These are phyloP conservation scores for Yponomeuta cagnagella DNA, from an alignment of 2,888 invertebrate species.

Conservation along the genomic window DNA sequence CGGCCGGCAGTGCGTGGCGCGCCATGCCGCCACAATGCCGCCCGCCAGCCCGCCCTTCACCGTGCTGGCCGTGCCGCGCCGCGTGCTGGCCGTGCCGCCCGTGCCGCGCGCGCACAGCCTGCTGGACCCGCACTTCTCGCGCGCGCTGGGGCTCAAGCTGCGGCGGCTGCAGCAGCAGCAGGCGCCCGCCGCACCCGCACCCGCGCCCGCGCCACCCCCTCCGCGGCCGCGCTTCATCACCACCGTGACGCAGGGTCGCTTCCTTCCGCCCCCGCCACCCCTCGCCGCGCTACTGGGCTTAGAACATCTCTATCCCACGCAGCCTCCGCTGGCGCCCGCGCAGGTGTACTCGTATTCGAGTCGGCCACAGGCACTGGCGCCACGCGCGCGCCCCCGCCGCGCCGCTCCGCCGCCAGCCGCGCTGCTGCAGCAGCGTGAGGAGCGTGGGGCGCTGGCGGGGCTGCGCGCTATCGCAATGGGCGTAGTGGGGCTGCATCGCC, in stretches of 20 bases:
- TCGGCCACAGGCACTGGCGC: conserved; percentile 72
- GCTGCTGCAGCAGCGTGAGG: conserved; percentile 21
- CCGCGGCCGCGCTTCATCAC: conserved; percentile 82
- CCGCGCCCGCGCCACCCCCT: conserved; percentile 26
- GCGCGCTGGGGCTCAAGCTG: conserved; percentile 82
- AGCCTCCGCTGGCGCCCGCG: conserved; percentile 31
- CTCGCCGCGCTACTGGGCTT: conserved; percentile 79
- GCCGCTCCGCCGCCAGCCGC: conserved; percentile 18
- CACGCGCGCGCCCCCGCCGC: conserved; percentile 31
- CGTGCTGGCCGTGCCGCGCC: conserved; percentile 20
- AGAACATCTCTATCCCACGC: conserved; percentile 50
- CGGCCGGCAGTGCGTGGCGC: conserved; percentile 16
- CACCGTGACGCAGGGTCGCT: conserved; percentile 86
- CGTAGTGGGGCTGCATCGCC: conserved; percentile 43
- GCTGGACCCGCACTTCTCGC: conserved; percentile 77
- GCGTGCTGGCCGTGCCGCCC: conserved; percentile 18
- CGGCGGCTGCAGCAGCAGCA: conserved; percentile 79
- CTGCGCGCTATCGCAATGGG: conserved; percentile 52
- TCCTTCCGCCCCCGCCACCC: conserved; percentile 85
- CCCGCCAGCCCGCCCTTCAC: conserved; percentile 20
- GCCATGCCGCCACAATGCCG: conserved; percentile 17
- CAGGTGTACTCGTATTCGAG: conserved; percentile 81
- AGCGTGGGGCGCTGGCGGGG: conserved; percentile 29
- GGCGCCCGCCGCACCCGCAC: conserved; percentile 29
- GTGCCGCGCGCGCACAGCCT: conserved; percentile 35